Conservation (phyloP, 1,140 invertebrate genomes). For the Drosophila lowei region DNA sequence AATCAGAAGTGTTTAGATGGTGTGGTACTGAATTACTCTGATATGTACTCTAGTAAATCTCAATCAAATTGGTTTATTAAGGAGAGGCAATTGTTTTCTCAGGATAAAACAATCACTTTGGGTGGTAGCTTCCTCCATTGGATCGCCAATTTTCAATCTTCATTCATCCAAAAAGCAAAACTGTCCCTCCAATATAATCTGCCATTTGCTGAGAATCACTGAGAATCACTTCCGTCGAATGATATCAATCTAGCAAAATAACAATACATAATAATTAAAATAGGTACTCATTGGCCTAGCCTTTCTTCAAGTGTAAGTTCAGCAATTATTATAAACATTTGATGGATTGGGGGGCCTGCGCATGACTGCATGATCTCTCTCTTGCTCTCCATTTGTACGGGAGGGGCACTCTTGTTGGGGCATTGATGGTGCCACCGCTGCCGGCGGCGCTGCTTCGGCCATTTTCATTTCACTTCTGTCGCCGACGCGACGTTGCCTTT, state of each 20-base stretch:
- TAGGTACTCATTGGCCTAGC: background rate
- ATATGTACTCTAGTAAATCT: no score
- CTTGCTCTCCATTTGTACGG: slow-evolving; percentile 18
- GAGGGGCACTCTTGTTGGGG: slow-evolving; percentile 32
- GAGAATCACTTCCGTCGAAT: background rate
- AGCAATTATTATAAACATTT: slow-evolving; percentile 37
- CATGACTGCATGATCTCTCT: slow-evolving; percentile 28
- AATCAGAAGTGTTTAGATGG: no score
- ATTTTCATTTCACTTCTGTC: slow-evolving; percentile 69
- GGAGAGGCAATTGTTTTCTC: no score
- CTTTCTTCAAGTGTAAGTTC: slow-evolving; percentile 19
- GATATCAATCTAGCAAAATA: background rate
- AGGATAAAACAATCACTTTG: no score
- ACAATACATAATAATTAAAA: background rate
- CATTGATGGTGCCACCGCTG: slow-evolving; percentile 45
- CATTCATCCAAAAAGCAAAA: no score
- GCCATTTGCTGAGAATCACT: no score
- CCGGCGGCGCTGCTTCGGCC: slow-evolving; percentile 61
- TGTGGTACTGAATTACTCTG: no score
- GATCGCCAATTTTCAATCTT: no score
- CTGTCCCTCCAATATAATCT: no score
- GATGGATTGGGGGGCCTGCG: slow-evolving; percentile 43
- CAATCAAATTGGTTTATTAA: no score
- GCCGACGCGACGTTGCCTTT: slow-evolving; percentile 65
- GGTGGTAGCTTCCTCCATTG: no score